Evolutionary conservation across 2,888 invertebrate species (phyloP), one percentile per base, ranked within the genome.

Genomic region (Spialia ferax): DNA sequence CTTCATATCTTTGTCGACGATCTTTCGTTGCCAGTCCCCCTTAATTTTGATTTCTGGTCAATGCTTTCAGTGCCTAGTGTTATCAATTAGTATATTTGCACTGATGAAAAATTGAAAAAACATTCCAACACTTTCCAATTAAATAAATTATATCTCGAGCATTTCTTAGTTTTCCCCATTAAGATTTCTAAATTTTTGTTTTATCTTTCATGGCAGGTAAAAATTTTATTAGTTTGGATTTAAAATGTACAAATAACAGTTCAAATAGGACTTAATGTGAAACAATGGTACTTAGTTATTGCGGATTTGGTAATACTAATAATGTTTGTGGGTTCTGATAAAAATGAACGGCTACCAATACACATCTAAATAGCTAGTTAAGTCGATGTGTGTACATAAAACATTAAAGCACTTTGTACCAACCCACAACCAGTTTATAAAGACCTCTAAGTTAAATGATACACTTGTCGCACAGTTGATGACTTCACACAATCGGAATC

Each of bases 361-460:
- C 48, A 23, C 22, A 57, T 56, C 48, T 48, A 23, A 38, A 26
- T 59, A 54, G 18, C 15, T 52, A 38, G 64, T 59, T 52, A 35
- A 65, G 26, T 26, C 26, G 56, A 23, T 26, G 18, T 13, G 56
- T 59, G 26, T 35, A 55, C 50, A 35, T 50, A 48, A 64, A 32
- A 35, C 32, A 57, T 57, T 48, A 57, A 57, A 64, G 57, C 64
- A 64, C 48, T 64, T 50, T 23, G 32, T 38, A 54, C 54, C 32
- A 13, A 20, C 63, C 56, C 5, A 18, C 57, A 20, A 2, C 74
- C 70, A 73, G 15, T 54, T 45, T 48, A 65, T 35, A 13, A 32
- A 63, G 73, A 70, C 29, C 73, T 26, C 8, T 45, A 29, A 55
- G 22, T 22, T 23, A 59, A 22, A 4, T 11, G 6, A 54, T 42